A percentile compares a stretch with the other conserved stretches of the same genome.
These are phyloP conservation scores for Sebastes goodei DNA, from an alignment of 2,797 vertebrate species.

Conservation along the genomic window DNA sequence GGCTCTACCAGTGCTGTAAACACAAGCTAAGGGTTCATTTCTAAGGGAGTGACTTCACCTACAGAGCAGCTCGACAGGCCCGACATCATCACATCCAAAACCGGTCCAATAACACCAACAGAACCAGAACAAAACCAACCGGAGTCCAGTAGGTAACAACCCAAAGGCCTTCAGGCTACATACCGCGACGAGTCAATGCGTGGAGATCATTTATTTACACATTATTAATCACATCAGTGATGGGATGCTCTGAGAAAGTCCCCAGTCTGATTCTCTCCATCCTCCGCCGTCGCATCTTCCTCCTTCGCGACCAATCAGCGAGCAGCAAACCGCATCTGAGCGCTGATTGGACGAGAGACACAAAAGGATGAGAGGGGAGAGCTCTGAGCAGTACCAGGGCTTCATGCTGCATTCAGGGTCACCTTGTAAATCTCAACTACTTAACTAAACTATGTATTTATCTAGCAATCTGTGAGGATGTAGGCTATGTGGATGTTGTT, in stretches of 20 bases:
- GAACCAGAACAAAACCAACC: too few species aligned
- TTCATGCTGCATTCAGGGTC: neutral
- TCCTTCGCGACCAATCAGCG: conserved; percentile 69
- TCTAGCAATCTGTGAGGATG: too few species aligned
- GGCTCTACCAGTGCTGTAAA: conserved; percentile 21
- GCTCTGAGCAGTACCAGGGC: conserved; percentile 21
- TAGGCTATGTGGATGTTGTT: neutral
- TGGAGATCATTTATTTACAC: neutral
- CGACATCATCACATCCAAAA: conserved; percentile 51
- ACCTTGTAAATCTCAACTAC: neutral
- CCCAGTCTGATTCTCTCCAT: conserved; percentile 43
- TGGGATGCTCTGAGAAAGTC: conserved; percentile 39
- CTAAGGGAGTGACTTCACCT: conserved; percentile 56
- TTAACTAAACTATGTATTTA: rapidly evolving
- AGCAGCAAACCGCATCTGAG: neutral
- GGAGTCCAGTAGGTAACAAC: rapidly evolving
- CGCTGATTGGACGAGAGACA: conserved; percentile 70
- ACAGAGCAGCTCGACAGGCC: conserved; percentile 46
- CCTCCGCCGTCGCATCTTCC: conserved; percentile 69
- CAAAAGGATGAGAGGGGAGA: conserved; percentile 71
- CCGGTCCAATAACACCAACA: conserved; percentile 5
- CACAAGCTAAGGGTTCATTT: conserved; percentile 37
- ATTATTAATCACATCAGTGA: conserved; percentile 5
- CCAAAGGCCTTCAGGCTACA: neutral
- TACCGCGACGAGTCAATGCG: neutral